These are phyloP conservation scores for Lepidurus packardi DNA, from an alignment of 1,140 invertebrate species.

Conservation along the genomic window DNA sequence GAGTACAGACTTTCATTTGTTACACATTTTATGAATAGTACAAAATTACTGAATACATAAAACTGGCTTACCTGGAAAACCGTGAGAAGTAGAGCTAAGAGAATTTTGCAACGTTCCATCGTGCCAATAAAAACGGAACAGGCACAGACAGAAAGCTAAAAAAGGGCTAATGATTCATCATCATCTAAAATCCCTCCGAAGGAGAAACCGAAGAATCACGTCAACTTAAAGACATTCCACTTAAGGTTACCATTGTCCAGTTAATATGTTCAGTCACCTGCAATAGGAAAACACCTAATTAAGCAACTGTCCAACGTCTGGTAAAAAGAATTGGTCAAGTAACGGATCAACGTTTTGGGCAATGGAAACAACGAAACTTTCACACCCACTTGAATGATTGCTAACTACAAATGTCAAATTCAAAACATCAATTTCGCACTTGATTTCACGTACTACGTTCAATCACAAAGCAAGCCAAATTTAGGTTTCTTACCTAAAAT, in stretches of 20 bases:
- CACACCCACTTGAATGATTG: not conserved
- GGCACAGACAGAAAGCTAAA: not conserved
- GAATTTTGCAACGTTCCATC: not conserved
- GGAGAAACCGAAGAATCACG: not conserved
- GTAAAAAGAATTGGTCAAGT: not conserved
- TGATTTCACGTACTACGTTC: no score
- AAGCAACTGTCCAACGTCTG: not conserved
- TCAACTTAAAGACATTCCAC: not conserved
- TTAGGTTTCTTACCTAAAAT: not conserved
- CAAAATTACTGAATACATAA: not conserved
- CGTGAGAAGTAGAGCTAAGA: not conserved
- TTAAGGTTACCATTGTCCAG: not conserved
- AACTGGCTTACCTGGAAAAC: not conserved
- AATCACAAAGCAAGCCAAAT: not conserved
- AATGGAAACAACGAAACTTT: not conserved
- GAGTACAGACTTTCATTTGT: not conserved
- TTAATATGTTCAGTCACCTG: not conserved
- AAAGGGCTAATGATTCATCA: conserved; percentile 3
- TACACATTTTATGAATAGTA: not conserved
- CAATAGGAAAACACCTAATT: not conserved
- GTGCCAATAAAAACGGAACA: not conserved
- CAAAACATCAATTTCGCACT: no score
- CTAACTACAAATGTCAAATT: not conserved
- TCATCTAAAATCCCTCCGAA: not conserved
- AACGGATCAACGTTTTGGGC: not conserved